Base-by-base conservation (phyloP, 2,113 vertebrate genomes). In the Panurus biarmicus region DNA sequence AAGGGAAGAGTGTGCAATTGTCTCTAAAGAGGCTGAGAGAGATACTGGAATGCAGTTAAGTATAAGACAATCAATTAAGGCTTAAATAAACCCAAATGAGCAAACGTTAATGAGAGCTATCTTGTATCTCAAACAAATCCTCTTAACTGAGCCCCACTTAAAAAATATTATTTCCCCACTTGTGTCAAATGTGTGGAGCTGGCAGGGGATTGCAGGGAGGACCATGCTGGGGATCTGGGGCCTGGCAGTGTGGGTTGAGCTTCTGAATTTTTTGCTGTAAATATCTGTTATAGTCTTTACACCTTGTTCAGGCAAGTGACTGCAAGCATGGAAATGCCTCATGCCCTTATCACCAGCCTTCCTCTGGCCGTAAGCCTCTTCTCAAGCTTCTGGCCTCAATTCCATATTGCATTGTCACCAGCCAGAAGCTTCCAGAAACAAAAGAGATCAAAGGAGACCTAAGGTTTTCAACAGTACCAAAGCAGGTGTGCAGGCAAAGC, bases 51-150 rank as follows among this genome's bases (percentile, higher is more conserved):
- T 0, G 20, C 73, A 51, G 86, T 82, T 87, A 89, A 95, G 83
- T 53, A 87, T 82, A 78, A 93, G 86, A 92, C 89, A 87, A 95
- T 94, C 87, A 92, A 90, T 93, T 96, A 92, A 84, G 36, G 84
- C 90, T 96, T 92, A 95, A 94, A 94, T 73, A 95, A 96, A 96
- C 86, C 75, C 84, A 94, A 90, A 95, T 4, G 35, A 94, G 84
- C 73, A 81, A 92, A 87, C 70, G 8, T 51, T 95, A 95, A 93
- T 88, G 88, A 93, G 89, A 67, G 57, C 91, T 87, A 89, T 92
- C 89, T 89, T 50, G 69, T 73, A 84, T 77, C 70, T 71, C 65
- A 87, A 96, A 86, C 57, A 93, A 95, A 92, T 93, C 89, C 86
- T 92, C 65, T 90, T 93, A 86, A 90, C 83, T 84, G 83, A 74